Conservation (phyloP, 2,888 invertebrate genomes). For the Nebria brevicollis region DNA sequence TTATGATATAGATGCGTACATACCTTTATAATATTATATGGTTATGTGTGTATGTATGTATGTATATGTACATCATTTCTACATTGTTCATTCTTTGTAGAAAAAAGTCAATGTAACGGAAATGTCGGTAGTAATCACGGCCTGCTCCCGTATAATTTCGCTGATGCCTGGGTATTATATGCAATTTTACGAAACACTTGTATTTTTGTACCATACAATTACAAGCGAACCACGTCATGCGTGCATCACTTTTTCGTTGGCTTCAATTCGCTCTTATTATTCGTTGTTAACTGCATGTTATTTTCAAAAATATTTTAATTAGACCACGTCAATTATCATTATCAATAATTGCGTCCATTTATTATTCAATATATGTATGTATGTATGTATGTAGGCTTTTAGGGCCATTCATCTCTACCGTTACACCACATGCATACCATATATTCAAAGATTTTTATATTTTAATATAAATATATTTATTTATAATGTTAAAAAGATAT, state of each 20-base stretch:
- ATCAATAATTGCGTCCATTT: not conserved
- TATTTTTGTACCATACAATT: constrained; percentile 36
- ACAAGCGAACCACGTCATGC: constrained; percentile 28
- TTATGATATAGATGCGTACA: not conserved
- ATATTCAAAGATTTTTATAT: not conserved
- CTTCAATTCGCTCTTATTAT: not conserved
- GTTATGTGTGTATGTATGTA: not conserved
- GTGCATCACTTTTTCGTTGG: constrained; percentile 16
- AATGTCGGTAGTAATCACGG: constrained; percentile 38
- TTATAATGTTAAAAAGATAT: not conserved
- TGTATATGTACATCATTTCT: not conserved
- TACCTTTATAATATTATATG: not conserved
- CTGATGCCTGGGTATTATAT: constrained; percentile 36
- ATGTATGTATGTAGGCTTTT: not conserved
- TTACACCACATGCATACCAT: not conserved
- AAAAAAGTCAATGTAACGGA: constrained; percentile 31
- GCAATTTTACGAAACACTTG: constrained; percentile 44
- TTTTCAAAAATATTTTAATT: not conserved
- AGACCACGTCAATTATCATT: not conserved
- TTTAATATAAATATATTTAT: constrained; percentile 4
- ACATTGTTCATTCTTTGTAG: constrained; percentile 31
- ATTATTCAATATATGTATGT: constrained; percentile 10
- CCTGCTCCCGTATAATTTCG: constrained; percentile 37
- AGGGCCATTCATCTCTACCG: not conserved
- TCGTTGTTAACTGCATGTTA: constrained; percentile 25